These are phyloP conservation scores for Urocyon cinereoargenteus DNA, from an alignment of 2,797 vertebrate genomes.

Conservation along the genomic window DNA sequence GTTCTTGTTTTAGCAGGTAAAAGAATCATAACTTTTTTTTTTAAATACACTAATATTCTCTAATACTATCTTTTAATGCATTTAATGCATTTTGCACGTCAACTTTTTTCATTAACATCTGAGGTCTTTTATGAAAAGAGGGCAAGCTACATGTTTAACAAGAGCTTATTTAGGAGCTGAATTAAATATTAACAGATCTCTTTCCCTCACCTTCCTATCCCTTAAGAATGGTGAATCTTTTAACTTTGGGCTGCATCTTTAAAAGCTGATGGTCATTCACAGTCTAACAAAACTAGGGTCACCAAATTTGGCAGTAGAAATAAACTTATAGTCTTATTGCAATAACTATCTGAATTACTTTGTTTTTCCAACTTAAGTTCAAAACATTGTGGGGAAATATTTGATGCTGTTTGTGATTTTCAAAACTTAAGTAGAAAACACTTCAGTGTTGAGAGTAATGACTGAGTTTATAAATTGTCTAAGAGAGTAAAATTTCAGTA, in stretches of 20 bases:
- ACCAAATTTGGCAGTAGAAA: conserved; percentile 91
- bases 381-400: conserved; percentile 80
- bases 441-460: conserved; percentile 52
- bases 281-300: conserved; percentile 84
- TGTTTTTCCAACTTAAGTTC: conserved; percentile 80
- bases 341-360: conserved; percentile 52
- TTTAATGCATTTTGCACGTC: conserved; percentile 88
- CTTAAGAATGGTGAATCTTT: conserved; percentile 78
- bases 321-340: conserved; percentile 63
- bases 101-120: conserved; percentile 88
- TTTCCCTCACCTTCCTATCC: neutral
- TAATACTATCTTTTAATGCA: conserved; percentile 87
- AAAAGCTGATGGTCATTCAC: conserved; percentile 82
- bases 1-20: conserved; percentile 98
- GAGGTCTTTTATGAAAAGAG: conserved; percentile 77
- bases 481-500: conserved; percentile 39
- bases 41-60: conserved; percentile 84
- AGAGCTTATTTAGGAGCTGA: conserved; percentile 86
- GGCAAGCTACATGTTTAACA: conserved; percentile 85
- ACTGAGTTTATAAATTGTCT: conserved; percentile 57
- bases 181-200: conserved; percentile 89
- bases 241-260: conserved; percentile 86
- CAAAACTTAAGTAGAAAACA: conserved; percentile 68
- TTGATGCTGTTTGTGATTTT: conserved; percentile 76
- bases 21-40: conserved; percentile 89